These are phyloP conservation scores for Tragelaphus oryx DNA, from an alignment of 2,797 vertebrate species.

Conservation along the genomic window DNA sequence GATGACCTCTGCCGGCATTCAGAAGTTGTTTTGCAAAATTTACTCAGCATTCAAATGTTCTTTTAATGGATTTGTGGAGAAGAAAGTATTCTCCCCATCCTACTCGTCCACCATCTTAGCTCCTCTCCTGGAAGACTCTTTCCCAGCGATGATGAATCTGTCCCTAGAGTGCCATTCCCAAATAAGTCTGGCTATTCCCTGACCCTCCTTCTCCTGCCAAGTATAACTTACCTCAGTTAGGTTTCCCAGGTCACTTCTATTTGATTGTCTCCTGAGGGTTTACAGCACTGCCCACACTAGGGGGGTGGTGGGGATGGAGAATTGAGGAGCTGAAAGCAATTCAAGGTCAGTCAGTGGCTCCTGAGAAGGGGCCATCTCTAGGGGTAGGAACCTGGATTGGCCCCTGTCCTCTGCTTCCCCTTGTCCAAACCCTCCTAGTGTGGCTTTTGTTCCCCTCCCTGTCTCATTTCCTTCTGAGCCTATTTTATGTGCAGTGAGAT, in stretches of 20 bases:
- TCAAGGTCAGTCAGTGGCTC: too few relatives aligned
- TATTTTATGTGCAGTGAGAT: not conserved
- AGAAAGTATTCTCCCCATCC: too few relatives aligned
- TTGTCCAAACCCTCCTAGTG: not conserved
- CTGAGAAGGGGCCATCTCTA: not conserved
- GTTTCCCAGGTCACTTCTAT: not conserved
- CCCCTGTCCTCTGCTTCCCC: not conserved
- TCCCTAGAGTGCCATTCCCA: not conserved
- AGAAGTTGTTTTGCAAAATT: too few relatives aligned
- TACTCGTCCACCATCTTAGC: too few relatives aligned
- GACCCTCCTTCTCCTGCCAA: not conserved
- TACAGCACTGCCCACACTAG: not conserved
- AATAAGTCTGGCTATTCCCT: not conserved
- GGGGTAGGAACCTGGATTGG: not conserved
- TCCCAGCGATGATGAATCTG: not conserved
- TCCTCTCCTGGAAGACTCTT: not conserved
- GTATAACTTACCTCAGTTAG: not conserved
- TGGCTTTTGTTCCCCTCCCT: not conserved
- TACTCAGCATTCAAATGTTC: too few relatives aligned
- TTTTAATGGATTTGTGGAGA: too few relatives aligned
- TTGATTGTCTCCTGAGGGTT: not conserved
- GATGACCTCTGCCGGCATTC: too few relatives aligned
- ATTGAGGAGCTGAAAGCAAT: not conserved
- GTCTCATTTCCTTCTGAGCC: not conserved
- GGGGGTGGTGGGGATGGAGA: not conserved